Percentiles rank a stretch among this genome's conserved stretches.
Evolutionary conservation across 2,888 invertebrate species (phyloP).

Genomic region (Euspilapteryx auroguttella): DNA sequence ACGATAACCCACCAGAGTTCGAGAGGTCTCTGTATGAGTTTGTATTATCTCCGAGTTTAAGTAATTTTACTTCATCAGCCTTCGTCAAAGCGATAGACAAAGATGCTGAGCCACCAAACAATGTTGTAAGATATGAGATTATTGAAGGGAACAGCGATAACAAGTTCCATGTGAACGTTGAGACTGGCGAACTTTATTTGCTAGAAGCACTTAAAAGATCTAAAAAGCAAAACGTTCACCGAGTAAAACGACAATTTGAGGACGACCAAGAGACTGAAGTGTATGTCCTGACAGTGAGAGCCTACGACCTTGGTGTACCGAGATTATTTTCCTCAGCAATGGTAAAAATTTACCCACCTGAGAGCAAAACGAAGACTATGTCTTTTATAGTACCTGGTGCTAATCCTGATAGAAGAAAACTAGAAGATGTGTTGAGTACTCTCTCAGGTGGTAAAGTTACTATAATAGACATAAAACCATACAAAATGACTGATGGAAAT

Average conservation of each 20-base stretch:
- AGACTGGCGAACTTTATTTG: conserved; percentile 71
- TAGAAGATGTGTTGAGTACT: conserved; percentile 74
- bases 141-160: conserved; percentile 75
- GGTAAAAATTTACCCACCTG: conserved; percentile 78
- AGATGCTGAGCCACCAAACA: conserved; percentile 84
- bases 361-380: conserved; percentile 73
- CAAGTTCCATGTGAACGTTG: conserved; percentile 73
- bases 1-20: conserved; percentile 87
- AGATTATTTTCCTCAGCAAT: conserved; percentile 71
- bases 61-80: conserved; percentile 76
- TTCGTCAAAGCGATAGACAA: conserved; percentile 81
- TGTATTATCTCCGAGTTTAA: conserved; percentile 72
- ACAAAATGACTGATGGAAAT: conserved; percentile 54
- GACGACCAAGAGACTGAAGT: conserved; percentile 48
- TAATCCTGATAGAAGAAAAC: conserved; percentile 71
- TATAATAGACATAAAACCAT: conserved; percentile 74
- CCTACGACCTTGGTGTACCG: conserved; percentile 85
- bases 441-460: conserved; percentile 80
- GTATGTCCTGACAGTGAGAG: conserved; percentile 72
- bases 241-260: conserved; percentile 52
- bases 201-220: conserved; percentile 51
- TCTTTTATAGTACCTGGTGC: conserved; percentile 81
- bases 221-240: conserved; percentile 32
- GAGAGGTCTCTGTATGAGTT: conserved; percentile 79
- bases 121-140: conserved; percentile 82